Conservation (phyloP, 2,797 vertebrate species). For the Gambelia wislizenii region DNA sequence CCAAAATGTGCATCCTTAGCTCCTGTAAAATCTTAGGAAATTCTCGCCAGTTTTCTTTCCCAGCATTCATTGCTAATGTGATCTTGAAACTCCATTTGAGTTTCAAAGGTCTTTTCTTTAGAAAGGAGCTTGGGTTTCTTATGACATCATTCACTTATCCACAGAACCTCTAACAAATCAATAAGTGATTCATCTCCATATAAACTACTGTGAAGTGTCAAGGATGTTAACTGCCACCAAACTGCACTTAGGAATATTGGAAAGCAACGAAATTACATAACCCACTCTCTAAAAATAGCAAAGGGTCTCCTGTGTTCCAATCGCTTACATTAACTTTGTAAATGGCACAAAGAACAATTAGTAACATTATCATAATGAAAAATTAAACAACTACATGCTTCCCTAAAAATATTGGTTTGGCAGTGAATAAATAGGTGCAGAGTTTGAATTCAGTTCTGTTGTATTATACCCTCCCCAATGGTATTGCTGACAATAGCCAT, state of each 20-base stretch:
- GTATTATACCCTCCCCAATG: not conserved
- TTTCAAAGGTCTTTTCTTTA: not conserved
- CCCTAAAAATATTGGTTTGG: not conserved
- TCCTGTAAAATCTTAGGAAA: not conserved
- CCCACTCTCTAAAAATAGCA: constrained; percentile 68
- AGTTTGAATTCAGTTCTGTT: not conserved
- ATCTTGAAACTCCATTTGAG: fast-evolving
- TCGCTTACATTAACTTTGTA: constrained; percentile 67
- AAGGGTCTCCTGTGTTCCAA: constrained; percentile 53
- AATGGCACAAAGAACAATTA: constrained; percentile 40
- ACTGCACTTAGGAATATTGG: constrained; percentile 62
- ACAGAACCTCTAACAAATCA: constrained; percentile 1
- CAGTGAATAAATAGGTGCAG: not conserved
- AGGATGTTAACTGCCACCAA: constrained; percentile 68
- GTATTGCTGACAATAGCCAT: not conserved
- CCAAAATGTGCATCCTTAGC: not conserved
- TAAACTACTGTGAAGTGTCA: constrained; percentile 48
- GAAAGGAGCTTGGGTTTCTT: not conserved
- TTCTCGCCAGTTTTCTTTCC: not conserved
- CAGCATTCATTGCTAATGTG: not conserved
- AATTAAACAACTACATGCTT: not conserved
- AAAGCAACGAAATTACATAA: constrained; percentile 63
- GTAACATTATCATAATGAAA: not conserved
- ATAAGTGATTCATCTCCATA: constrained; percentile 51
- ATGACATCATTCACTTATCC: constrained; percentile 11